Conservation (phyloP, 2,888 invertebrate species). For the Sericinus montela region DNA sequence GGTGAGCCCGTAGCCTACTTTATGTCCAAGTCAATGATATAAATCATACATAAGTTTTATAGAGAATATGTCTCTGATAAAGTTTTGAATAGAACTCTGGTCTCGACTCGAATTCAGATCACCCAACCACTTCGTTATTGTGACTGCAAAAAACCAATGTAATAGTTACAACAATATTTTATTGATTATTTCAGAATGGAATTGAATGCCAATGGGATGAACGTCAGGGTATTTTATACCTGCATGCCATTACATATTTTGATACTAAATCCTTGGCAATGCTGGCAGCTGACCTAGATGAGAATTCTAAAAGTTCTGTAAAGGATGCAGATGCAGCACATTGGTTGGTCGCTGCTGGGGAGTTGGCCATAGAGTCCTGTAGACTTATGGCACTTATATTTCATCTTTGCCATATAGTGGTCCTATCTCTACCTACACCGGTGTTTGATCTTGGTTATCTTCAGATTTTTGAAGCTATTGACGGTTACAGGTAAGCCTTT, state of each 20-base stretch:
- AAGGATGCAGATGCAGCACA: slow-evolving; percentile 69
- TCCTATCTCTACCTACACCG: slow-evolving; percentile 66
- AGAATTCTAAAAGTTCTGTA: slow-evolving; percentile 53
- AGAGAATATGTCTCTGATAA: too few relatives aligned
- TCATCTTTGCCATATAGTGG: slow-evolving; percentile 88
- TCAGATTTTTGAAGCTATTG: slow-evolving; percentile 89
- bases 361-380: slow-evolving; percentile 75
- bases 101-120: too few relatives aligned
- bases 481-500: slow-evolving; percentile 87
- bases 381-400: slow-evolving; percentile 87
- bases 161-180: neutral
- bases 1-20: too few relatives aligned
- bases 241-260: slow-evolving; percentile 74
- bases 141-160: too few relatives aligned
- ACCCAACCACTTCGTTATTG: too few relatives aligned
- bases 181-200: slow-evolving; percentile 57
- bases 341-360: slow-evolving; percentile 82
- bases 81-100: too few relatives aligned
- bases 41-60: too few relatives aligned
- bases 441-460: slow-evolving; percentile 90
- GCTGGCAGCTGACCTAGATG: slow-evolving; percentile 49
- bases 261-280: slow-evolving; percentile 55
- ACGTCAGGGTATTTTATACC: slow-evolving; percentile 64
- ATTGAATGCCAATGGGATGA: slow-evolving; percentile 81
- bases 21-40: too few relatives aligned